Evolutionary conservation across 2,113 vertebrate genomes (phyloP).

Genomic region (Silurus asotus): DNA sequence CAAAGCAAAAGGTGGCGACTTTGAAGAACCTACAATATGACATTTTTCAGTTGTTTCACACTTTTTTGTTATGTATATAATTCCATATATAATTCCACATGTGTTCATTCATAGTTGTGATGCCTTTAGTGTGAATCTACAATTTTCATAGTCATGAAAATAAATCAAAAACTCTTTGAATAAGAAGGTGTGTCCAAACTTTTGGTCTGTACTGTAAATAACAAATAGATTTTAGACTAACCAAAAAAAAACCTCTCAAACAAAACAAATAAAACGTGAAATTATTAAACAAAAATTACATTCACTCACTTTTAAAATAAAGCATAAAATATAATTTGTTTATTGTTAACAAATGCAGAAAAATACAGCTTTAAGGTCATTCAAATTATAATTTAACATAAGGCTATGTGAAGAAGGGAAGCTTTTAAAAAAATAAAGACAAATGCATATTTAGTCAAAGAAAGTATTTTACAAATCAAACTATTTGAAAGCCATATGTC

Average conservation of each 20-base stretch:
- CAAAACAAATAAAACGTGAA: background rate
- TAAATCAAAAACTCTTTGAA: too few relatives aligned
- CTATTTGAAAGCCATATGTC: background rate
- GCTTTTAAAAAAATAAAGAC: background rate
- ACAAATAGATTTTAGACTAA: too few relatives aligned
- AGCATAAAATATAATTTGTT: slow-evolving; percentile 33
- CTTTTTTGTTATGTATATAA: too few relatives aligned
- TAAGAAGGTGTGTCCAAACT: too few relatives aligned
- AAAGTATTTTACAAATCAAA: background rate
- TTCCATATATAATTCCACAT: too few relatives aligned
- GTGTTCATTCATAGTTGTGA: too few relatives aligned
- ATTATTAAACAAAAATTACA: background rate
- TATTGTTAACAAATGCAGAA: slow-evolving; percentile 62
- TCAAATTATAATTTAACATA: slow-evolving; percentile 23
- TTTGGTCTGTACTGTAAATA: too few relatives aligned
- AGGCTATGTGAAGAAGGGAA: background rate
- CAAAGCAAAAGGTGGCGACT: too few relatives aligned
- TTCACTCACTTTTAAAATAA: background rate
- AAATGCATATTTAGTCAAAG: slow-evolving; percentile 8
- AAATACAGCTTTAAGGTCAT: slow-evolving; percentile 56
- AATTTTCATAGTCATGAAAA: too few relatives aligned
- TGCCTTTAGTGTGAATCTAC: too few relatives aligned
- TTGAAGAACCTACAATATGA: too few relatives aligned
- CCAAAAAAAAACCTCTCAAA: background rate
- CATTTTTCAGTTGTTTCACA: too few relatives aligned